A percentile compares a stretch with the other conserved stretches of the same genome.
phyloP scores from a whole-genome alignment of 2,797 vertebrate genomes.

The Champsocephalus esox region DNA sequence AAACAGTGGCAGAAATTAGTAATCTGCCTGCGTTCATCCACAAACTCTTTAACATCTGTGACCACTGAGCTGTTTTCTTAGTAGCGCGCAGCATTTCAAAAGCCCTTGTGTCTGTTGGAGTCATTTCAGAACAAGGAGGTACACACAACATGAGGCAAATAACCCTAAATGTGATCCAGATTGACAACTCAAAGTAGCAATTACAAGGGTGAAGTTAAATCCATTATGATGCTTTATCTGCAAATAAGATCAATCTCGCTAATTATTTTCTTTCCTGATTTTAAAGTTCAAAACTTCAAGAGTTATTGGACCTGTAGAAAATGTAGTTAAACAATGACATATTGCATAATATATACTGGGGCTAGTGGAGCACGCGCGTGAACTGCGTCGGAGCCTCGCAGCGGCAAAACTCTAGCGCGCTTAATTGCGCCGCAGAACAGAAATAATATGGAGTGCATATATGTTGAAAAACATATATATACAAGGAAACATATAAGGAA shows the following conservation, averaged over 20 bases:
- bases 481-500: too few species aligned
- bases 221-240: slow-evolving; percentile 21
- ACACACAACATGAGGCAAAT: slow-evolving; percentile 73
- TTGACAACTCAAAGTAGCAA: slow-evolving; percentile 54
- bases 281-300: slow-evolving; percentile 24
- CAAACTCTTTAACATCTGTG: slow-evolving; percentile 80
- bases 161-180: slow-evolving; percentile 65
- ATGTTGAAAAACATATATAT: too few species aligned
- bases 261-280: background rate
- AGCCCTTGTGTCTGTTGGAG: slow-evolving; percentile 68
- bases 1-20: slow-evolving; percentile 70
- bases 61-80: slow-evolving; percentile 61
- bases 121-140: slow-evolving; percentile 60
- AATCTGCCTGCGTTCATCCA: slow-evolving; percentile 68
- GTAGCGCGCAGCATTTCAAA: slow-evolving; percentile 60
- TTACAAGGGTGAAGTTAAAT: slow-evolving; percentile 43
- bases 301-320: background rate
- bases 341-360: background rate
- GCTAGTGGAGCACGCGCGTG: too few species aligned
- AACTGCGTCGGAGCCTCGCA: too few species aligned
- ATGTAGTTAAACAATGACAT: background rate
- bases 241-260: slow-evolving; percentile 13
- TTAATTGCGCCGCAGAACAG: too few species aligned
- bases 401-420: too few species aligned
- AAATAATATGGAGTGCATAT: too few species aligned